These are phyloP conservation scores for Henricia sp. DNA, from an alignment of 53 echinoderm and acorn worm genomes.

Conservation along the genomic window DNA sequence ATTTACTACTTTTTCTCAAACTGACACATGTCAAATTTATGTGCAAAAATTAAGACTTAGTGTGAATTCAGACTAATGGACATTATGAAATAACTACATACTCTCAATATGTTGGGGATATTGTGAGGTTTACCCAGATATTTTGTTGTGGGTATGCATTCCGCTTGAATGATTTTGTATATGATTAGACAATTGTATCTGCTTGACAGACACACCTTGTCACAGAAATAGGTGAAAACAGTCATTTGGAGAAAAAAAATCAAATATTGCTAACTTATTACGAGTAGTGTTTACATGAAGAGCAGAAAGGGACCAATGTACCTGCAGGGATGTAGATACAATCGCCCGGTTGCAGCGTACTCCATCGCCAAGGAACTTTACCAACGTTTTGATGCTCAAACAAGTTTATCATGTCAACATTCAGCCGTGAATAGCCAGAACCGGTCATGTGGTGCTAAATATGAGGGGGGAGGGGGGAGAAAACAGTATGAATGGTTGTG, in stretches of 20 bases:
- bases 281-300: neutral
- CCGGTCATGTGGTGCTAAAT: conserved; percentile 67
- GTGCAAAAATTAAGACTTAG: too few species aligned
- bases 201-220: too few species aligned
- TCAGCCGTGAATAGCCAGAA: conserved; percentile 80
- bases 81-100: too few species aligned
- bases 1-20: too few species aligned
- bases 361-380: conserved; percentile 91
- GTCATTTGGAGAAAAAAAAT: neutral
- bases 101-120: too few species aligned
- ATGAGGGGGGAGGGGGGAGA: neutral
- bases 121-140: too few species aligned
- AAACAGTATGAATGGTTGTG: neutral
- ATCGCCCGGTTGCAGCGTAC: conserved; percentile 82
- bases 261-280: neutral
- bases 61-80: too few species aligned
- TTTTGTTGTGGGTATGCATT: too few species aligned
- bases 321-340: conserved; percentile 94
- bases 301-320: neutral
- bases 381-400: conserved; percentile 75
- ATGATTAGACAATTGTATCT: too few species aligned
- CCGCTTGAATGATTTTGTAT: too few species aligned
- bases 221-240: too few species aligned
- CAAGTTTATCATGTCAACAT: conserved; percentile 97
- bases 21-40: too few species aligned